Evolutionary conservation across 1,140 invertebrate genomes (phyloP), one percentile per base, ranked within the genome.

Genomic region (Maconellicoccus hirsutus): DNA sequence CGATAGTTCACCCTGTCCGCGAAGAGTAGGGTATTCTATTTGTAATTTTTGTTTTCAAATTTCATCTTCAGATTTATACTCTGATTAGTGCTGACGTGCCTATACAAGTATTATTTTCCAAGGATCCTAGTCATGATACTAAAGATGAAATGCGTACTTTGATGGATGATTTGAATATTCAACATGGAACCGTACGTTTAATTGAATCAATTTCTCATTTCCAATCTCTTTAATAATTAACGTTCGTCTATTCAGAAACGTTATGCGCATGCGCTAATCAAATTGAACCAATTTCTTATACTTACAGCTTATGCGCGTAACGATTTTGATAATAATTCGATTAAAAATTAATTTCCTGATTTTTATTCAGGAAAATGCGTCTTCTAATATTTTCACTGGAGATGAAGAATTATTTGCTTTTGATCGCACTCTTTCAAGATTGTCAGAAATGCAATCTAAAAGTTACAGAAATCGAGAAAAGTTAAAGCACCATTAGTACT

Each of bases 341-440:
- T n/a, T n/a, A n/a, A n/a, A n/a, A n/a, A n/a, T n/a, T n/a, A n/a
- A n/a, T n/a, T n/a, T n/a, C n/a, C n/a, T n/a, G n/a, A n/a, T n/a
- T n/a, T n/a, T n/a, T n/a, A n/a, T n/a, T 79, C 42, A 91, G 85
- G 81, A 88, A 75, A 80, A 86, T 76, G 81, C 86, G 39, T 82
- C 84, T 73, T 88, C 93, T 7, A 95, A 89, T 78, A 89, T 98
- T 75, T 98, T 98, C 77, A 98, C 93, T 25, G 96, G 95, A 0
- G 93, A 97, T 78, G 97, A 98, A 80, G 96, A 99, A 82, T 81
- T 96, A 71, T 99, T 98, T 83, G 96, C 96, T 8, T 97, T 93
- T 79, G 93, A 97, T 74, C 83, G 97, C 71, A 97, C 95, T 19
- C 79, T 97, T 14, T 98, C 95, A 0, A 81, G 97, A 70, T 82